These are phyloP conservation scores for Oxytorus armatus DNA, from an alignment of 2,888 invertebrate genomes.

Conservation along the genomic window DNA sequence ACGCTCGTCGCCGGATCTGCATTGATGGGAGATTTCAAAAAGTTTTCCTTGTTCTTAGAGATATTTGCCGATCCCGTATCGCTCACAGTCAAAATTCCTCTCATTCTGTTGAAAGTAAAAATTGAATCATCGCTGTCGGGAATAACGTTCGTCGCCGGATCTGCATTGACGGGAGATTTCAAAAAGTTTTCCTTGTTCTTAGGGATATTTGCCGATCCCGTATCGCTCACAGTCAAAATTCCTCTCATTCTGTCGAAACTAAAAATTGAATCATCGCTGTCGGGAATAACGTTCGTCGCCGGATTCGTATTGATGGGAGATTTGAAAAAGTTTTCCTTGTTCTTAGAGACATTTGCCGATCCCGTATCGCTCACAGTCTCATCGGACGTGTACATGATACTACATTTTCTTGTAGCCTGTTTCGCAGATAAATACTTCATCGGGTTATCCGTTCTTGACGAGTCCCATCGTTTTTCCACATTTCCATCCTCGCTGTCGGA, in stretches of 20 bases:
- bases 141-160: no score
- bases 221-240: no score
- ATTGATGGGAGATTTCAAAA: no score
- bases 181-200: no score
- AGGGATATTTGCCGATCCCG: no score
- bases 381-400: conserved; percentile 70
- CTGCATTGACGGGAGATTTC: no score
- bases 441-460: conserved; percentile 30
- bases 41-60: no score
- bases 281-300: neutral
- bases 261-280: conserved; percentile 30
- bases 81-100: no score
- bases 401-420: conserved; percentile 43
- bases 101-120: no score
- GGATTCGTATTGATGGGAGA: neutral
- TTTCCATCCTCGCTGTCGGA: conserved; percentile 67
- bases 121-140: no score
- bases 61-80: no score
- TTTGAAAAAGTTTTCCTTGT: conserved; percentile 32
- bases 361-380: conserved; percentile 65
- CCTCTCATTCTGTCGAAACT: conserved; percentile 24
- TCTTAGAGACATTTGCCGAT: neutral
- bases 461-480: neutral
- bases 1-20: no score
- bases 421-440: conserved; percentile 47